Evolutionary conservation across 2,797 vertebrate genomes (phyloP).

Genomic region (Vireo griseus): DNA sequence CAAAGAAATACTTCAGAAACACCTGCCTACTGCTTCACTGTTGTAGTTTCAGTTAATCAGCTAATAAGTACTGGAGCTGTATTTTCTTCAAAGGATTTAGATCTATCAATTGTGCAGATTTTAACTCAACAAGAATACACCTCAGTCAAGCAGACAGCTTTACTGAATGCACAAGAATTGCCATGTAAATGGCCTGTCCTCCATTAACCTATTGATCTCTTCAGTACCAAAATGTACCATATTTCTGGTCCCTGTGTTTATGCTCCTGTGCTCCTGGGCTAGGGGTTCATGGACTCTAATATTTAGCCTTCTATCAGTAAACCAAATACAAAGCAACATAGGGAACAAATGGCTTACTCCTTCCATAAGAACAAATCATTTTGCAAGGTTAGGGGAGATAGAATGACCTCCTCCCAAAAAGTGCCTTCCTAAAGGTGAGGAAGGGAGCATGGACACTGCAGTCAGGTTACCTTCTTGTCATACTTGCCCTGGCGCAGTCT

Average conservation of each 20-base stretch:
- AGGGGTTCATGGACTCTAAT: not conserved
- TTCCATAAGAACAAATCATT: not conserved
- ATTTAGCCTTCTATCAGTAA: not conserved
- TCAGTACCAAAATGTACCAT: not conserved
- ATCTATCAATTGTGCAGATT: not conserved
- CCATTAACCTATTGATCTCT: not conserved
- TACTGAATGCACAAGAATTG: not conserved
- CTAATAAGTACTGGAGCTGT: not conserved
- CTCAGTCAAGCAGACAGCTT: not conserved
- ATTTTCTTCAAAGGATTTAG: not conserved
- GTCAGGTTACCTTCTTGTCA: conserved; percentile 87
- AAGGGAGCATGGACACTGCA: not conserved
- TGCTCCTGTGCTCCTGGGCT: not conserved
- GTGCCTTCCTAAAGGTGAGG: not conserved
- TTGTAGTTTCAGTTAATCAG: not conserved
- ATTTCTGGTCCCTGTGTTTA: not conserved
- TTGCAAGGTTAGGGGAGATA: not conserved
- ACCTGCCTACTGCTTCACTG: not conserved
- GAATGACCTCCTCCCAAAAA: not conserved
- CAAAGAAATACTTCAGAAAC: not conserved
- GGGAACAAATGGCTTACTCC: not conserved
- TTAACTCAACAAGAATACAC: not conserved
- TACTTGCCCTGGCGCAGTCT: conserved; percentile 85
- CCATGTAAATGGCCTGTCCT: not conserved
- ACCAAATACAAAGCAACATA: not conserved